A percentile compares a stretch with the other conserved stretches of the same genome.
Conservation (phyloP, 1,140 invertebrate species). For the Drosophila persimilis region DNA sequence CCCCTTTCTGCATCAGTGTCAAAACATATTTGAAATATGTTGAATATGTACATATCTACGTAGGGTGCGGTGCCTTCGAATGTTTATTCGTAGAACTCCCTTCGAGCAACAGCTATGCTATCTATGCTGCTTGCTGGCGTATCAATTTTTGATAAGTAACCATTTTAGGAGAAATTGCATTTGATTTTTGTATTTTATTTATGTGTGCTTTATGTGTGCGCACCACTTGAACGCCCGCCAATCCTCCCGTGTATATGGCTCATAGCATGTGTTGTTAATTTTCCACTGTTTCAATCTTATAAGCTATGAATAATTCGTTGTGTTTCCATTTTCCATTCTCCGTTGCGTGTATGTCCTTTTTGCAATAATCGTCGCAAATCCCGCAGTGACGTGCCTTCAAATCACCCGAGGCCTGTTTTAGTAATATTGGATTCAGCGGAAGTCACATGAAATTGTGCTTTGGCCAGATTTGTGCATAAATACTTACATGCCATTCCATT, state of each 20-base stretch:
- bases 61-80: neutral
- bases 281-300: constrained; percentile 27
- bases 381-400: constrained; percentile 15
- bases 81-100: neutral
- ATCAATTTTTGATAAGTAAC: constrained; percentile 80
- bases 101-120: constrained; percentile 10
- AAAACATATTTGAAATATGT: constrained; percentile 35
- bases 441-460: constrained; percentile 39
- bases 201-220: neutral
- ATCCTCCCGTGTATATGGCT: too few species aligned
- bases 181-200: constrained; percentile 57
- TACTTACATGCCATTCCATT: constrained; percentile 13
- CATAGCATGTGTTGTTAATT: constrained; percentile 20
- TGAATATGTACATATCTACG: neutral
- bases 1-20: constrained; percentile 7
- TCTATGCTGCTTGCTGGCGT: constrained; percentile 19
- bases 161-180: constrained; percentile 77
- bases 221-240: too few species aligned
- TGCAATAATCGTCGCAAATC: constrained; percentile 11
- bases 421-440: constrained; percentile 62
- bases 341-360: constrained; percentile 24
- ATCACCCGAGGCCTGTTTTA: constrained; percentile 37
- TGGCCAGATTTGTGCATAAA: constrained; percentile 36
- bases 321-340: neutral
- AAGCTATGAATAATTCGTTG: constrained; percentile 40